Evolutionary conservation across 2,888 invertebrate species (phyloP).

Genomic region (Hybos culiciformis): DNA sequence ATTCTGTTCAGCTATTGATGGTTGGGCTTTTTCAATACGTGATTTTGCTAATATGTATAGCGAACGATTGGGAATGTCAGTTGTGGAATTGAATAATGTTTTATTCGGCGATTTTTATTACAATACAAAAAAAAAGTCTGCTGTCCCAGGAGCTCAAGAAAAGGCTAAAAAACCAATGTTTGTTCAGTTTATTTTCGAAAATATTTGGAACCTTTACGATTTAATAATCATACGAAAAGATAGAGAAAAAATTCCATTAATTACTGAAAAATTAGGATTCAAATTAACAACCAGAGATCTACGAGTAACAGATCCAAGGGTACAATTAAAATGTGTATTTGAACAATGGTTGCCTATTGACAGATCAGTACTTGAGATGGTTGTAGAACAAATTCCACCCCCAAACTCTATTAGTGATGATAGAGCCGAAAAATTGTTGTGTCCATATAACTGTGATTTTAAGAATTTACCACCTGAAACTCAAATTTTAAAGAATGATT

Average conservation of each 20-base stretch:
- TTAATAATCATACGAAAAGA: slow-evolving; percentile 62
- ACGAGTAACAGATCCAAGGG: slow-evolving; percentile 59
- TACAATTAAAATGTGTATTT: slow-evolving; percentile 67
- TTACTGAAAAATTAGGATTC: slow-evolving; percentile 64
- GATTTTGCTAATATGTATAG: slow-evolving; percentile 70
- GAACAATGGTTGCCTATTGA: slow-evolving; percentile 86
- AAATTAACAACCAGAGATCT: slow-evolving; percentile 63
- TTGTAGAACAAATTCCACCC: slow-evolving; percentile 66
- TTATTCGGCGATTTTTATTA: slow-evolving; percentile 93
- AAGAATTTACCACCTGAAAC: slow-evolving; percentile 54
- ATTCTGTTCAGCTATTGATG: slow-evolving; percentile 91
- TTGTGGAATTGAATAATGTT: slow-evolving; percentile 57
- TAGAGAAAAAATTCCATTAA: slow-evolving; percentile 48
- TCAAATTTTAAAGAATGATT: slow-evolving; percentile 53
- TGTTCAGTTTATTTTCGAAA: slow-evolving; percentile 81
- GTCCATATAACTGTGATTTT: slow-evolving; percentile 53
- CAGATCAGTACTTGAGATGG: slow-evolving; percentile 64
- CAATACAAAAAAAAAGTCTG: slow-evolving; percentile 68
- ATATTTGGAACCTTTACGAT: slow-evolving; percentile 82
- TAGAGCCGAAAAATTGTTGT: slow-evolving; percentile 71
- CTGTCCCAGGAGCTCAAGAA: slow-evolving; percentile 77
- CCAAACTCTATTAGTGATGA: slow-evolving; percentile 61
- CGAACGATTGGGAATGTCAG: slow-evolving; percentile 46
- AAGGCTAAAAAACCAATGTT: slow-evolving; percentile 88
- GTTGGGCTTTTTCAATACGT: slow-evolving; percentile 68